phyloP scores from a whole-genome alignment of 2,797 vertebrate species.

The Meriones psammophilus region DNA sequence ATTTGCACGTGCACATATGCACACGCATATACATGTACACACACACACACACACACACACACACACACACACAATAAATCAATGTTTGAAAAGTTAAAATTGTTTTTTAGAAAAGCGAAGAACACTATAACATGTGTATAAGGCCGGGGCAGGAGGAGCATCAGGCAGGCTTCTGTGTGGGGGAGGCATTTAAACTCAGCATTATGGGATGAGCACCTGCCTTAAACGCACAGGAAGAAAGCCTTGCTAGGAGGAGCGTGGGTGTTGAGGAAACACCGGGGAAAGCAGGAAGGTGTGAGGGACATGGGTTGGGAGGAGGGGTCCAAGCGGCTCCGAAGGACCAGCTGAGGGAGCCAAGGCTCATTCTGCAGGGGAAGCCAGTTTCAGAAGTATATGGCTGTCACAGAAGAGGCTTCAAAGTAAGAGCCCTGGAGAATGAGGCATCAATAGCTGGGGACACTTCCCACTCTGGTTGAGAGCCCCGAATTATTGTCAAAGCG shows the following conservation, averaged over 20 bases:
- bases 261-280: not conserved
- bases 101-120: not conserved
- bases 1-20: not conserved
- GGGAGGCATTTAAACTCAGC: not conserved
- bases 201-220: not conserved
- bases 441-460: too few species aligned
- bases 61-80: not conserved
- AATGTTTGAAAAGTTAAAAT: not conserved
- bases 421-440: not conserved
- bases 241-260: not conserved
- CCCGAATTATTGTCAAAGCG: not conserved
- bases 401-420: not conserved
- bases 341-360: not conserved
- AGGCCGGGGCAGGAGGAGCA: not conserved
- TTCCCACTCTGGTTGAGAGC: not conserved
- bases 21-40: not conserved
- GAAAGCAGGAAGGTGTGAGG: not conserved
- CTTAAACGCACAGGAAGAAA: slow-evolving; percentile 13
- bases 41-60: too few species aligned
- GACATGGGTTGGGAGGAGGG: not conserved
- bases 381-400: not conserved
- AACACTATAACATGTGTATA: not conserved
- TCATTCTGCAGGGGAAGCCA: not conserved
- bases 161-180: not conserved
- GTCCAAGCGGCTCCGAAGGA: not conserved